Evolutionary conservation across 2,113 vertebrate genomes (phyloP).

Genomic region (Dicrurus megarhynchus): DNA sequence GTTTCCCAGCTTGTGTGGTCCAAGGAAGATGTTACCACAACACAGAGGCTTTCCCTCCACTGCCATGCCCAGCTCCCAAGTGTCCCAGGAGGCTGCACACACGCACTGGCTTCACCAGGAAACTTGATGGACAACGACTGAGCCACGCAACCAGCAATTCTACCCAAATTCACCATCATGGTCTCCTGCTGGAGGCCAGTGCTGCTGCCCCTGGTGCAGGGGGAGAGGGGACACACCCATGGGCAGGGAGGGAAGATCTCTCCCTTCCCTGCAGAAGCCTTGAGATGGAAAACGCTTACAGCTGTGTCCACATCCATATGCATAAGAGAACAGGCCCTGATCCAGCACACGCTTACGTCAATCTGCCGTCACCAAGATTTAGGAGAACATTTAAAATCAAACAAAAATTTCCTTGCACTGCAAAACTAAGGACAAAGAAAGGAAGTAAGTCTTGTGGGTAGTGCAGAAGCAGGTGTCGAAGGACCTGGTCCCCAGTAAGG

Average conservation of each 20-base stretch:
- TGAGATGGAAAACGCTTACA: slow-evolving; percentile 34
- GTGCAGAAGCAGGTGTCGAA: not conserved
- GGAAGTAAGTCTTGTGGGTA: not conserved
- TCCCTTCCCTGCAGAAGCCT: not conserved
- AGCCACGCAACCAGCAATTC: not conserved
- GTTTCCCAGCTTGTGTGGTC: not conserved
- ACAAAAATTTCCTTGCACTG: slow-evolving; percentile 8
- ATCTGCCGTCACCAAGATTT: slow-evolving; percentile 40
- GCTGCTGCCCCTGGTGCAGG: fast-evolving
- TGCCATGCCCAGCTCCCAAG: not conserved
- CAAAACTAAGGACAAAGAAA: slow-evolving; percentile 26
- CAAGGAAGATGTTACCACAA: too few relatives aligned
- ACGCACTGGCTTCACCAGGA: fast-evolving
- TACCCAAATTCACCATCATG: not conserved
- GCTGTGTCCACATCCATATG: slow-evolving; percentile 44
- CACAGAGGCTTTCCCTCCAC: not conserved
- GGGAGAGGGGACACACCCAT: not conserved
- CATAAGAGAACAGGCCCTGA: slow-evolving; percentile 56
- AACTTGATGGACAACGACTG: fast-evolving
- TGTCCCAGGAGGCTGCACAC: not conserved
- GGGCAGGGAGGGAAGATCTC: not conserved
- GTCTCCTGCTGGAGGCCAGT: not conserved
- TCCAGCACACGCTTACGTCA: slow-evolving; percentile 57
- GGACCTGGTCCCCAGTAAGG: not conserved
- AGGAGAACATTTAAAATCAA: slow-evolving; percentile 48